phyloP scores from a whole-genome alignment of 2,113 vertebrate genomes.

The Prunella himalayana region DNA sequence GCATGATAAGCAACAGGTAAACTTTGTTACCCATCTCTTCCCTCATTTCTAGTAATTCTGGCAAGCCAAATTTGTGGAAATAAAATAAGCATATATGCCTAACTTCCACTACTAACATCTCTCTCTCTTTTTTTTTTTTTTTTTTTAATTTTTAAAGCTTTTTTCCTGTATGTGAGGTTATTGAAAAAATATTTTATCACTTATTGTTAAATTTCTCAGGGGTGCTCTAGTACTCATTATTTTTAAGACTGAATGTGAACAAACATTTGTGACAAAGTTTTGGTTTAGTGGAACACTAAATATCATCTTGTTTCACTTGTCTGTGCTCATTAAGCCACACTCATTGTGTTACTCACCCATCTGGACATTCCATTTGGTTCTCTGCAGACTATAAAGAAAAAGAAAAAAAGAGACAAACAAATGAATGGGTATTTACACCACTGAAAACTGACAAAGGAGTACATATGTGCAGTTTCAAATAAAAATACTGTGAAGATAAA shows the following conservation, averaged over 20 bases:
- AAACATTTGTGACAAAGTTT: background rate
- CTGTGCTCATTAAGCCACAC: background rate
- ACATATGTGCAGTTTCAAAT: background rate
- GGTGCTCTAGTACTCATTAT: background rate
- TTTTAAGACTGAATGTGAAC: background rate
- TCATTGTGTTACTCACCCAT: constrained; percentile 16
- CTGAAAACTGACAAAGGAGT: background rate
- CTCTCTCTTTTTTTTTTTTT: background rate
- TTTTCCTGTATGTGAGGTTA: background rate
- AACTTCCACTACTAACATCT: background rate
- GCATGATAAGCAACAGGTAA: background rate
- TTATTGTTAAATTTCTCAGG: background rate
- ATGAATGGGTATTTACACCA: background rate
- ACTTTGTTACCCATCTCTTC: background rate
- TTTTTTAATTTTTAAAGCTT: too few relatives aligned
- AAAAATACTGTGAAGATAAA: background rate
- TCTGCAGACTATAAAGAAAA: constrained; percentile 45
- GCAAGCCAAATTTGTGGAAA: background rate
- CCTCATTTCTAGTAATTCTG: background rate
- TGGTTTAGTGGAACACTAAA: background rate
- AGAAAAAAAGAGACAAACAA: background rate
- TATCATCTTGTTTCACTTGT: background rate
- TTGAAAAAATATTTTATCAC: background rate
- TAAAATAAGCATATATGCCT: background rate
- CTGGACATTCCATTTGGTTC: constrained; percentile 57